Conservation (phyloP, 2,888 invertebrate genomes). For the Drosophila phalerata region DNA sequence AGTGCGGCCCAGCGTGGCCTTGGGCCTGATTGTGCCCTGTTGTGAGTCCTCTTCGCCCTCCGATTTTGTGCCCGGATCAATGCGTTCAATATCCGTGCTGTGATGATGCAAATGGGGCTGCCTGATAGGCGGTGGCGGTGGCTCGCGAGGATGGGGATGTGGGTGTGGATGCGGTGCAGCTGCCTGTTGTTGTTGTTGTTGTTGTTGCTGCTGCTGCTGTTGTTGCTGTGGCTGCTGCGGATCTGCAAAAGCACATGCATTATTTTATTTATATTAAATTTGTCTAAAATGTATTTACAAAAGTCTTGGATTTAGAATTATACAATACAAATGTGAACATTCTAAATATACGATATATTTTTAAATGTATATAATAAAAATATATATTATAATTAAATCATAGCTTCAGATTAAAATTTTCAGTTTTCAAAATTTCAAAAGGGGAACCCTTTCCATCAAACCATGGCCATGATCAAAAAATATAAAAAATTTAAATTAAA, state of each 20-base stretch:
- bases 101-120: slow-evolving; percentile 86
- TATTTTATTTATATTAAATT: neutral
- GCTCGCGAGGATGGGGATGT: slow-evolving; percentile 74
- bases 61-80: slow-evolving; percentile 92
- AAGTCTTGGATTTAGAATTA: too few species aligned
- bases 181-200: slow-evolving; percentile 36
- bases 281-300: too few species aligned
- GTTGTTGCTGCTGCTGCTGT: slow-evolving; percentile 25
- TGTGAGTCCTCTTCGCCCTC: slow-evolving; percentile 93
- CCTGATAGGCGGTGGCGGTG: slow-evolving; percentile 78
- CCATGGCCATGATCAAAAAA: too few species aligned
- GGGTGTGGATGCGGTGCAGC: slow-evolving; percentile 49
- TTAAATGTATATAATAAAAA: too few species aligned
- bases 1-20: slow-evolving; percentile 92
- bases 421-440: too few species aligned
- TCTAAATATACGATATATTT: too few species aligned
- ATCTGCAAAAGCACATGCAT: slow-evolving; percentile 82
- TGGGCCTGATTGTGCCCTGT: slow-evolving; percentile 89
- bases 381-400: too few species aligned
- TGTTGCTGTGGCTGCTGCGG: slow-evolving; percentile 58
- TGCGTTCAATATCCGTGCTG: slow-evolving; percentile 86
- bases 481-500: too few species aligned
- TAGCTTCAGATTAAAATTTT: too few species aligned
- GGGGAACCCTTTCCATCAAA: too few species aligned
- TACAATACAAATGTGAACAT: too few species aligned